Evolutionary conservation across 2,113 vertebrate genomes (phyloP), one percentile per base, ranked within the genome.

Genomic region (Anolis sagrei): DNA sequence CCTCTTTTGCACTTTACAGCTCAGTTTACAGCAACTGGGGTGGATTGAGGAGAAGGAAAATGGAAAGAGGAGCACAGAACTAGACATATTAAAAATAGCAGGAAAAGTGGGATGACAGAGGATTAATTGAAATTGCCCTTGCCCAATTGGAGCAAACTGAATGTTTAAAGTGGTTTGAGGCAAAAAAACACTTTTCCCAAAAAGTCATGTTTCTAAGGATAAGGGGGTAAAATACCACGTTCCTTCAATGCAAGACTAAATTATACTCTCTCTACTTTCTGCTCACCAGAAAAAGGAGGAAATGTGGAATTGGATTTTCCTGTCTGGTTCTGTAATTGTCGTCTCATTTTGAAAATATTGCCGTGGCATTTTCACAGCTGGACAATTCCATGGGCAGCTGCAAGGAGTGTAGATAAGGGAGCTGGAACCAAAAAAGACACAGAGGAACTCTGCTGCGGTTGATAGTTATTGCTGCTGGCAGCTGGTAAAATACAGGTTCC

Each of bases 321-420:
- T 34, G 21, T 54, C 69, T 74, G 49, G 1, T 14, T n/a, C 5
- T 21, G 51, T 32, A 27, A 58, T 44, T 84, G 70, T 14, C 21
- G 21, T n/a, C 61, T 73, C 16, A 39, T 88, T 81, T 48, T 7
- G 25, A 84, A 44, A 32, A n/a, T 64, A n/a, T 29, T 2, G 10
- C 48, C 14, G 14, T 61, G 34, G 34, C 58, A 75, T 88, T 88
- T 81, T 75, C 82, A 69, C 62, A 70, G 34, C 36, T 27, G 61
- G 11, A 6, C 48, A 21, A 54, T 9, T 66, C 32, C 7, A 3
- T 44, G 61, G 32, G 58, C 11, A 80, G 70, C 48, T 54, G 32
- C 58, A 62, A 79, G n/a, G 58, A 73, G 48, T n/a, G 48, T 9
- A 44, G 64, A 36, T 76, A 58, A 80, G 82, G 21, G 76, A 68